Evolutionary conservation across 2,113 vertebrate genomes (phyloP).

Genomic region (Empidonax alnorum): DNA sequence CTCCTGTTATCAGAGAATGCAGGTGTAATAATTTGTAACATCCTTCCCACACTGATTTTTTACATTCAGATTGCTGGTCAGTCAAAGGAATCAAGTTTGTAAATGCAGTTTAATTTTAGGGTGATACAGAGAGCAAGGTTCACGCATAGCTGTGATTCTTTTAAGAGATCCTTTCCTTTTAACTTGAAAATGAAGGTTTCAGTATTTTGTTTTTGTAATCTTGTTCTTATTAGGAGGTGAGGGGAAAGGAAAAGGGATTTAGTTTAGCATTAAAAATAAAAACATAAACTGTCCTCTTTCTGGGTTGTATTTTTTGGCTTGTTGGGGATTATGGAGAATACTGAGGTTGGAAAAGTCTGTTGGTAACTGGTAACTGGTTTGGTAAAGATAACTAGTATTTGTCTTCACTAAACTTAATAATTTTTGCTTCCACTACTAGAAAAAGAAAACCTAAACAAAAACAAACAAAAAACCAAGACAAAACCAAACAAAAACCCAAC

Average conservation of each 20-base stretch:
- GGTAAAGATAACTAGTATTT: not conserved
- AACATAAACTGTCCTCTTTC: not conserved
- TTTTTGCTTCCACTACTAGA: not conserved
- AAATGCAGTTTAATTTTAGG: not conserved
- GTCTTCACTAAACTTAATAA: not conserved
- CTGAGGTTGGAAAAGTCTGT: not conserved
- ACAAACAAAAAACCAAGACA: not conserved
- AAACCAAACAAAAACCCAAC: not conserved
- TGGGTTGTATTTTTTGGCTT: not conserved
- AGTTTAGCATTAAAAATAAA: not conserved
- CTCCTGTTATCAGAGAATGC: not conserved
- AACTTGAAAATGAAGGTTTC: not conserved
- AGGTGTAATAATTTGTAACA: not conserved
- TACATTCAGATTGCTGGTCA: not conserved
- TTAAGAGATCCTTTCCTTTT: not conserved
- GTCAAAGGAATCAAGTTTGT: not conserved
- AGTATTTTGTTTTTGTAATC: not conserved
- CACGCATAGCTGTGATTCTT: not conserved
- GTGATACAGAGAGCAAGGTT: not conserved
- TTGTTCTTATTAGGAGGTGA: not conserved
- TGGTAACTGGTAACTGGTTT: not conserved
- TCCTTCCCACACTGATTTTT: not conserved
- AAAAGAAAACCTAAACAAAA: not conserved
- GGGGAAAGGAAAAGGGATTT: not conserved
- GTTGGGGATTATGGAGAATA: not conserved